Percentiles rank a stretch among this genome's conserved stretches.
Evolutionary conservation across 2,888 invertebrate genomes (phyloP).

Genomic region (Eucriotettix oculatus): DNA sequence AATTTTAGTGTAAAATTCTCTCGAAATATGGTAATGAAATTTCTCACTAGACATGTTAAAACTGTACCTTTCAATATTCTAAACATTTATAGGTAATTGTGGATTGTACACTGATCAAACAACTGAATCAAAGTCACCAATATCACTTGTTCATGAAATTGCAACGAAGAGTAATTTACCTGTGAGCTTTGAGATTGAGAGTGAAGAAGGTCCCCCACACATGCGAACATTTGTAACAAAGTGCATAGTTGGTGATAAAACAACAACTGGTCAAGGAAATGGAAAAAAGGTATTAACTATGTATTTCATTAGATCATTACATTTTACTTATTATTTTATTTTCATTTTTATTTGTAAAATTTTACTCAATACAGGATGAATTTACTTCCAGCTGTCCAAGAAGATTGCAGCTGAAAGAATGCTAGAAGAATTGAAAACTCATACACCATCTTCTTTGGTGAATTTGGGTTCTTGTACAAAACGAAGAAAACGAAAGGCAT

Average conservation of each 20-base stretch:
- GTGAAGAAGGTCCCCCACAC: constrained; percentile 89
- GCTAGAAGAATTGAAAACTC: constrained; percentile 69
- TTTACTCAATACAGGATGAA: neutral
- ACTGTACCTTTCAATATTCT: neutral
- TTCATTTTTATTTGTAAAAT: neutral
- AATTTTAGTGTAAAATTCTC: too few species aligned
- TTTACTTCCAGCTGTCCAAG: constrained; percentile 45
- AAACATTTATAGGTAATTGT: constrained; percentile 12
- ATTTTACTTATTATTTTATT: neutral
- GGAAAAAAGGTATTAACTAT: constrained; percentile 52
- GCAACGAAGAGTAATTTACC: constrained; percentile 77
- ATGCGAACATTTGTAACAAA: constrained; percentile 74
- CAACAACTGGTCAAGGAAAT: constrained; percentile 84
- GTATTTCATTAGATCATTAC: neutral
- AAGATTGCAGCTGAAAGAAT: constrained; percentile 86
- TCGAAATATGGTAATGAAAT: neutral
- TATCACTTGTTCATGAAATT: constrained; percentile 90
- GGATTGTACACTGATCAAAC: constrained; percentile 32
- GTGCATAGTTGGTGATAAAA: constrained; percentile 53
- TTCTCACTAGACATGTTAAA: neutral
- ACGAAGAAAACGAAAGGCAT: constrained; percentile 39
- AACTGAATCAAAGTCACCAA: constrained; percentile 81
- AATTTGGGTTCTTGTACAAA: constrained; percentile 23
- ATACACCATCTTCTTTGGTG: constrained; percentile 52
- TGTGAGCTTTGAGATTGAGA: constrained; percentile 77